Conservation (phyloP, 2,113 vertebrate genomes). For the Crotalus tigris region DNA sequence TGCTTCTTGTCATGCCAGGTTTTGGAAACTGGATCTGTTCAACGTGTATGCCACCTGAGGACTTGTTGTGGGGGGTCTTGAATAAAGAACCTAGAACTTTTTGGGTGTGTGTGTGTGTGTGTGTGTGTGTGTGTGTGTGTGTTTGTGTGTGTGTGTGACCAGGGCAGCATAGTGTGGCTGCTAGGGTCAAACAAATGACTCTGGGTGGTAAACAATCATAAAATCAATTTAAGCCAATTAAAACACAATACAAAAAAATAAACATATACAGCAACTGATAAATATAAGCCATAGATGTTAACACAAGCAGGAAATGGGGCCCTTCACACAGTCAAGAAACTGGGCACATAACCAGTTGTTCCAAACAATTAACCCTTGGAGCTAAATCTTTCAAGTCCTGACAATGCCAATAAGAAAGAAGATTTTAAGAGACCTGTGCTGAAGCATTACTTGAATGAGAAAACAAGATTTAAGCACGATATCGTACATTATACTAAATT, state of each 20-base stretch:
- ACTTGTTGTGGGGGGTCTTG: neutral
- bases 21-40: neutral
- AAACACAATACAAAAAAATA: neutral
- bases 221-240: neutral
- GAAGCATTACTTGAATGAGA: neutral
- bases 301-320: neutral
- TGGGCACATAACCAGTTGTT: neutral
- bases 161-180: neutral
- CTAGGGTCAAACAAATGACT: neutral
- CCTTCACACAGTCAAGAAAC: neutral
- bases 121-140: neutral
- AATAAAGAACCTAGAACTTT: neutral
- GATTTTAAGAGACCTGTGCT: neutral
- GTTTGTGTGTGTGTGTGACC: neutral
- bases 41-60: neutral
- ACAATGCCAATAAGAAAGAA: neutral
- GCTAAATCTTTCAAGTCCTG: constrained; percentile 29
- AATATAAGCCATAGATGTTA: neutral
- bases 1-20: neutral
- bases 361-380: constrained; percentile 15
- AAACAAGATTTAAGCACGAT: neutral
- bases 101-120: neutral
- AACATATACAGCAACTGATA: neutral
- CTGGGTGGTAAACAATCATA: neutral
- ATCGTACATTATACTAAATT: neutral